Evolutionary conservation across 2,113 vertebrate species (phyloP).

Genomic region (Syrmaticus mikado): DNA sequence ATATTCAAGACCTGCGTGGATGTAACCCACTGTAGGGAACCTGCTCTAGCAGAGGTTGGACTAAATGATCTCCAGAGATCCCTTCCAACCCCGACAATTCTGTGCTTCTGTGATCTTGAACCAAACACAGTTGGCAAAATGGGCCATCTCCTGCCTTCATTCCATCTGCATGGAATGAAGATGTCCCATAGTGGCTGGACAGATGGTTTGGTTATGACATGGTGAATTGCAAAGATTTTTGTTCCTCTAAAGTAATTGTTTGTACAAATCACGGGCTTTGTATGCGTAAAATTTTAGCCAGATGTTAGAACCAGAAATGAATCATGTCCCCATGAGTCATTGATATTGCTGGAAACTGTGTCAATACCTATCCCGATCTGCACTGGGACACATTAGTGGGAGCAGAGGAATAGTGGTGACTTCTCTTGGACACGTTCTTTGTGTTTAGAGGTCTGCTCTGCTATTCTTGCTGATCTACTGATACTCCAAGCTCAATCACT

Average conservation of each 20-base stretch:
- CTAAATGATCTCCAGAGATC: background rate
- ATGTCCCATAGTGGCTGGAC: conserved; percentile 56
- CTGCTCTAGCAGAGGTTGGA: background rate
- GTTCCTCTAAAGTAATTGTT: conserved; percentile 79
- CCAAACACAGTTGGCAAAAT: conserved; percentile 30
- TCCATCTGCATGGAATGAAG: background rate
- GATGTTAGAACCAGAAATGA: conserved; percentile 68
- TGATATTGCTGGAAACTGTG: conserved; percentile 59
- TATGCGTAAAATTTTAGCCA: conserved; percentile 78
- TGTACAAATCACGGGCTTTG: conserved; percentile 78
- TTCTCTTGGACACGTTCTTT: background rate
- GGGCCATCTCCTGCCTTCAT: background rate
- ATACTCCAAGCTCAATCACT: background rate
- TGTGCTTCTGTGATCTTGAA: background rate
- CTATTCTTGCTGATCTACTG: background rate
- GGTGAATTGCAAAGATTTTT: conserved; percentile 81
- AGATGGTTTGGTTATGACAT: conserved; percentile 82
- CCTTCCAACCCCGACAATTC: background rate
- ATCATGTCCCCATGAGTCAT: conserved; percentile 56
- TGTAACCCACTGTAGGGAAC: background rate
- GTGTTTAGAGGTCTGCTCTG: background rate
- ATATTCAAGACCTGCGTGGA: too few species aligned
- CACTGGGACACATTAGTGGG: background rate
- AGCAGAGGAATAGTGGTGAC: background rate
- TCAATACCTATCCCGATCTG: background rate